Percentiles rank a stretch among this genome's conserved stretches.
These are phyloP conservation scores for Ricordea florida DNA, from an alignment of 92 coral and sea anemone genomes.

Conservation along the genomic window DNA sequence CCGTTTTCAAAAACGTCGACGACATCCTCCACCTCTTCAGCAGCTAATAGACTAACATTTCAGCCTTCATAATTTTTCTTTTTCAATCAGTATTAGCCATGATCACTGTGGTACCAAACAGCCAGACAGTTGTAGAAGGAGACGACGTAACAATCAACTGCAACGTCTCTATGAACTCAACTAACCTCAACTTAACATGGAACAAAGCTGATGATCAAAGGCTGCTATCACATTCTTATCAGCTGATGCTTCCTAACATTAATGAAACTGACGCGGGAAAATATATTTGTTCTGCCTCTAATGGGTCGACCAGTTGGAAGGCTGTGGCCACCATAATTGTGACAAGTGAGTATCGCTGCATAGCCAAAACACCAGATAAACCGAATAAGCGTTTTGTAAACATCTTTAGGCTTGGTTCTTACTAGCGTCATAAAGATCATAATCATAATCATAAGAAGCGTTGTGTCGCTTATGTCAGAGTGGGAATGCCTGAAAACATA, in stretches of 20 bases:
- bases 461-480: no score
- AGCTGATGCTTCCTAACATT: not conserved
- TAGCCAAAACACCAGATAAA: no score
- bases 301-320: slow-evolving; percentile 6
- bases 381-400: no score
- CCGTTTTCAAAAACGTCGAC: no score
- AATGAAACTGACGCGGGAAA: slow-evolving; percentile 3
- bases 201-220: not conserved
- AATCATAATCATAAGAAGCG: no score
- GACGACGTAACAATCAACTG: not conserved
- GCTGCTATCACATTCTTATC: slow-evolving; percentile 10
- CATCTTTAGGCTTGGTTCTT: no score
- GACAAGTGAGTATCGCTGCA: slow-evolving; percentile 34
- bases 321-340: not conserved
- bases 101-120: not conserved
- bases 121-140: not conserved
- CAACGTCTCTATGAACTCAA: not conserved
- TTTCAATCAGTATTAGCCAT: not conserved
- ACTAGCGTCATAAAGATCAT: no score
- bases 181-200: slow-evolving; percentile 4
- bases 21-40: no score
- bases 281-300: slow-evolving; percentile 39
- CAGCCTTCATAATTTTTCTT: no score
- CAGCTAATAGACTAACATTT: no score
- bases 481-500: no score